Evolutionary conservation across 2,888 invertebrate genomes (phyloP), one percentile per base, ranked within the genome.

Genomic region (Choreutis nemorana): DNA sequence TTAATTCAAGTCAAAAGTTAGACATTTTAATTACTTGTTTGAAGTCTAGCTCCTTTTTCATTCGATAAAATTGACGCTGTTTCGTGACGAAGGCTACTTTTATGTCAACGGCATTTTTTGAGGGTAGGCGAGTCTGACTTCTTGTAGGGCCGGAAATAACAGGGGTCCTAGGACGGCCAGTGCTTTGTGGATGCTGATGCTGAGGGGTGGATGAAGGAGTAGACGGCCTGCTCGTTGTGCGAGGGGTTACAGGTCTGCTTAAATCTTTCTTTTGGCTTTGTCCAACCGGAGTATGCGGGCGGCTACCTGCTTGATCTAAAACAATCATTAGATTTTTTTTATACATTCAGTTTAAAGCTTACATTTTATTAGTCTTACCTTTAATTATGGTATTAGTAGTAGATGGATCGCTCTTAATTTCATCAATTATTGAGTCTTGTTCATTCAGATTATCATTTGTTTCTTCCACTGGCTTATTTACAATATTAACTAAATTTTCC

Each of bases 11-110:
- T n/a, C n/a, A n/a, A n/a, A n/a, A n/a, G n/a, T n/a, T n/a, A n/a
- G n/a, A n/a, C n/a, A n/a, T n/a, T n/a, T n/a, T n/a, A 30, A 24
- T 32, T 41, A 77, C 78, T 57, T 78, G 78, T 50, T 73, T 77
- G 15, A 75, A 36, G 44, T 78, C 77, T n/a, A 78, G 45, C 34
- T 77, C 77, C 39, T 63, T 77, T 39, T 77, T 78, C 61, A 77
- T 44, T 11, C 32, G 37, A 12, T 58, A 55, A 39, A 70, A 75
- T 44, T 66, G 55, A 37, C 52, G 56, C 23, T 65, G 58, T 37
- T 66, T 75, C 8, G 39, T 35, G 4, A 34, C 32, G 31, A 55
- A 72, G 3, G 45, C 34, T 1, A 54, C 37, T 45, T 57, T 62
- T 2, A 71, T 38, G 18, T 65, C 61, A n/a, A n/a, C n/a, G n/a